Conservation (phyloP, 2,888 invertebrate genomes). For the Cyrtodaria siliqua region DNA sequence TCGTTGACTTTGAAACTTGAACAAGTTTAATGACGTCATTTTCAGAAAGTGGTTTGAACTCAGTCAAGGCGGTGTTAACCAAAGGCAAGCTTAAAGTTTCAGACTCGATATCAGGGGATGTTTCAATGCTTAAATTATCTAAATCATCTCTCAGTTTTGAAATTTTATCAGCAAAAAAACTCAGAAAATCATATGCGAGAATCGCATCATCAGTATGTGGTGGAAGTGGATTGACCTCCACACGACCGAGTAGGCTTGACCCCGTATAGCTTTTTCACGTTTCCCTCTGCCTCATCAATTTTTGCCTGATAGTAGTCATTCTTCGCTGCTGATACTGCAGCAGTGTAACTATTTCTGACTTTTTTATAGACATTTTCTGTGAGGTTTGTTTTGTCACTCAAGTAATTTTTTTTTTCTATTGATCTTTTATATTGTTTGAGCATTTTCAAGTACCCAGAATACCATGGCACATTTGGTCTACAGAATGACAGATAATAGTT, state of each 20-base stretch:
- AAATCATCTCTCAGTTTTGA: conserved; percentile 25
- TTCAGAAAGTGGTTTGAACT: no score
- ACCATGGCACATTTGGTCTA: conserved; percentile 37
- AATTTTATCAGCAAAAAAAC: conserved; percentile 30
- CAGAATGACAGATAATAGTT: conserved; percentile 33
- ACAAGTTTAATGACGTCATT: no score
- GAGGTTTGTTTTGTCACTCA: conserved; percentile 27
- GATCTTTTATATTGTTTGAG: conserved; percentile 28
- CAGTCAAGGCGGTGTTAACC: no score
- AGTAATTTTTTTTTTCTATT: conserved; percentile 32
- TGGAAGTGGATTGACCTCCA: conserved; percentile 30
- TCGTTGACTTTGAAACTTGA: no score
- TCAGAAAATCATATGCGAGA: conserved; percentile 39
- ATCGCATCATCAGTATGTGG: conserved; percentile 19
- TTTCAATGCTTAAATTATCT: not conserved
- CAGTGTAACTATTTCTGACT: conserved; percentile 26
- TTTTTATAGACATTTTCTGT: conserved; percentile 18
- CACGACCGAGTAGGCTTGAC: conserved; percentile 26
- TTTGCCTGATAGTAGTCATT: conserved; percentile 22
- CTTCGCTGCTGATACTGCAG: conserved; percentile 19
- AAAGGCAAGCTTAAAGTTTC: no score
- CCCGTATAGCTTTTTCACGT: conserved; percentile 25
- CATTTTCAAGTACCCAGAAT: conserved; percentile 28
- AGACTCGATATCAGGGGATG: no score
- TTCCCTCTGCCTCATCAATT: conserved; percentile 37